phyloP scores from a whole-genome alignment of 2,113 vertebrate species.

The Sebastes schlegelii region DNA sequence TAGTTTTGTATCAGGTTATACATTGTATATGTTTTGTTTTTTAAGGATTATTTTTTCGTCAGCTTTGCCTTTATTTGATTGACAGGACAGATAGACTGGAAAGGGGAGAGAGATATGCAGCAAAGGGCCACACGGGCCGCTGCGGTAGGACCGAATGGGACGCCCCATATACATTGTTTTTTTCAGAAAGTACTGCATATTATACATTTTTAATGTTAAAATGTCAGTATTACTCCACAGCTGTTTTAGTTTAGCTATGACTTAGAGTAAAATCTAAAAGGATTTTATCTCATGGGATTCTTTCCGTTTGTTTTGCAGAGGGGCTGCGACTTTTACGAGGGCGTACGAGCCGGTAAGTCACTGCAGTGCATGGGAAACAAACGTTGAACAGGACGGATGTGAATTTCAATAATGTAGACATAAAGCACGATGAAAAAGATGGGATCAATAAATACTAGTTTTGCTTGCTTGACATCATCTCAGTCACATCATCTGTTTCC shows the following conservation, averaged over 20 bases:
- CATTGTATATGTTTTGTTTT: no score
- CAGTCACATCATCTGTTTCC: not conserved
- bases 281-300: not conserved
- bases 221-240: not conserved
- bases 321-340: conserved; percentile 93
- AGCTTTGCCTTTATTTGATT: no score
- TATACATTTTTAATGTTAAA: not conserved
- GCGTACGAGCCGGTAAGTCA: conserved; percentile 92
- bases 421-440: not conserved
- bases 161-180: no score
- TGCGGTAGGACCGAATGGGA: no score
- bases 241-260: not conserved
- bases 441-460: not conserved
- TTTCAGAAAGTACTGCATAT: no score
- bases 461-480: not conserved
- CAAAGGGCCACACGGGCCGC: no score
- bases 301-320: conserved; percentile 83
- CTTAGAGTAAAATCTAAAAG: not conserved
- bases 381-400: not conserved
- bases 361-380: not conserved
- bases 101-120: no score
- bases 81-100: no score
- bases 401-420: not conserved
- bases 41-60: no score
- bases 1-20: no score